Conservation (phyloP, 2,113 vertebrate species). For the Scopus umbretta region DNA sequence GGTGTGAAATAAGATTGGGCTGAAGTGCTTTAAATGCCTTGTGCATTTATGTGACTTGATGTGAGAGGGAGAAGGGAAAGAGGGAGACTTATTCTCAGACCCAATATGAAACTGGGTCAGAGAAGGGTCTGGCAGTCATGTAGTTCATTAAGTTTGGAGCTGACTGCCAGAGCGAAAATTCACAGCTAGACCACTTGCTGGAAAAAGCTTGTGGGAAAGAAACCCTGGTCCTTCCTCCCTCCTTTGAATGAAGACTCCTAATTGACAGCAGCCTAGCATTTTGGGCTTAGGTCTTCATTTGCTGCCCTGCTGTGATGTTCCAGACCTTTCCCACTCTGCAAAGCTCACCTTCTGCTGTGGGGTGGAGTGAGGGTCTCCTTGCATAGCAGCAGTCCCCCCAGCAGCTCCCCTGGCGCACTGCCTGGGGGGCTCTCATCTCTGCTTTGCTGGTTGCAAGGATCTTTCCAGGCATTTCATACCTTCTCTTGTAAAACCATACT, state of each 20-base stretch:
- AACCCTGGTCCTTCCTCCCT: background rate
- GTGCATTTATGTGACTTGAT: background rate
- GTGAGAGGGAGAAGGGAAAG: background rate
- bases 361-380: background rate
- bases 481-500: background rate
- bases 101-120: background rate
- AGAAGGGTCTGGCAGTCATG: background rate
- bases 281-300: background rate
- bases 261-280: background rate
- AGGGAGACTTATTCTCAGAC: background rate
- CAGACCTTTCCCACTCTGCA: background rate
- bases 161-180: background rate
- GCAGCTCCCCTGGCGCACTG: background rate
- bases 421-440: background rate
- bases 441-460: background rate
- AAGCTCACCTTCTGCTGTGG: background rate
- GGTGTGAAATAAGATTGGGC: background rate
- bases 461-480: background rate
- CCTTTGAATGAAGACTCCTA: background rate
- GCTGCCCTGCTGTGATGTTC: background rate
- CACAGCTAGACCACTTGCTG: background rate
- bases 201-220: background rate
- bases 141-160: background rate
- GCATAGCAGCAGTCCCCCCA: background rate
- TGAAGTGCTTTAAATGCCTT: background rate